Conservation (phyloP, 92 coral and sea anemone genomes). For the Blastomussa wellsi region DNA sequence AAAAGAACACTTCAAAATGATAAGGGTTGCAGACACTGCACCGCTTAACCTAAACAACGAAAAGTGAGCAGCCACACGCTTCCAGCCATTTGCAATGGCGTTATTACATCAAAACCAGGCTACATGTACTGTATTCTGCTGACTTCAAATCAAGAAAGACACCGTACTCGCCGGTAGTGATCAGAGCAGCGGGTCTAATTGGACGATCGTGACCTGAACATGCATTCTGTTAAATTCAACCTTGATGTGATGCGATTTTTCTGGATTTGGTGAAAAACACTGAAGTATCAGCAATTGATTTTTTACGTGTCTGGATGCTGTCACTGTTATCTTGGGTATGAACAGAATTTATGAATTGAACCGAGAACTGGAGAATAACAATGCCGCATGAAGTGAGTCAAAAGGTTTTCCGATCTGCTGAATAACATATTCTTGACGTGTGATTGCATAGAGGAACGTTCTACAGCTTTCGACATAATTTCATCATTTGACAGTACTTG, state of each 20-base stretch:
- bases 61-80: background rate
- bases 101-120: background rate
- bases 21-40: background rate
- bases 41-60: background rate
- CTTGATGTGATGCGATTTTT: background rate
- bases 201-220: background rate
- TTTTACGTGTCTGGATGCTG: background rate
- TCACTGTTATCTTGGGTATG: background rate
- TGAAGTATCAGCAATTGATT: background rate
- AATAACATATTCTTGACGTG: background rate
- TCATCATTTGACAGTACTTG: too few species aligned
- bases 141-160: background rate
- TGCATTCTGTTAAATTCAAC: background rate
- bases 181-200: background rate
- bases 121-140: too few species aligned
- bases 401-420: background rate
- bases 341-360: background rate
- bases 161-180: background rate
- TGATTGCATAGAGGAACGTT: too few species aligned
- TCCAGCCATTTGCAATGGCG: background rate
- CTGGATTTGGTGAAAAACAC: background rate
- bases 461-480: too few species aligned
- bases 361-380: background rate
- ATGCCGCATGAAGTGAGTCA: background rate
- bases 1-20: slow-evolving; percentile 22